Percentiles rank a stretch among this genome's conserved stretches.
Evolutionary conservation across 2,888 invertebrate species (phyloP).

Genomic region (Polylopha cassiicola): DNA sequence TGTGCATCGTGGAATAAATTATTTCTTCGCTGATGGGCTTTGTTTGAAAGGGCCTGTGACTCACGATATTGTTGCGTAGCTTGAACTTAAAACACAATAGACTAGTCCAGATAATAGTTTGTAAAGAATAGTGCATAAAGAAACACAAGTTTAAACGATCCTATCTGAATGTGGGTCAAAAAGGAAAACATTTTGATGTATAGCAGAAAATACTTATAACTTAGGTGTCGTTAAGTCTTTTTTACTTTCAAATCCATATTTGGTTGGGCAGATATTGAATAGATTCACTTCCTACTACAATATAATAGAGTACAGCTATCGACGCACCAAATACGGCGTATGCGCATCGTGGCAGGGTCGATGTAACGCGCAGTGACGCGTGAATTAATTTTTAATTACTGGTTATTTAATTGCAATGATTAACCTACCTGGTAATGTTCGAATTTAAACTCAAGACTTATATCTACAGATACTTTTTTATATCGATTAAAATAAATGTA

Average conservation of each 20-base stretch:
- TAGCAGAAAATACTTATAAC: not conserved
- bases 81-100: slow-evolving; percentile 14
- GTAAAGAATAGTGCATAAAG: too few relatives aligned
- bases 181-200: too few relatives aligned
- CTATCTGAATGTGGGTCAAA: too few relatives aligned
- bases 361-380: slow-evolving; percentile 46
- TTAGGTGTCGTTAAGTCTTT: not conserved
- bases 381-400: slow-evolving; percentile 23
- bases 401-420: slow-evolving; percentile 11
- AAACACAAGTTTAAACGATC: too few relatives aligned
- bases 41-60: slow-evolving; percentile 22
- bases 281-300: slow-evolving; percentile 23
- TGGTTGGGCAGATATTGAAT: slow-evolving; percentile 1
- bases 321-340: slow-evolving; percentile 49
- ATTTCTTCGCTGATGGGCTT: slow-evolving; percentile 24
- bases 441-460: too few relatives aligned
- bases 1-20: slow-evolving; percentile 31
- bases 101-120: slow-evolving; percentile 4
- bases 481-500: too few relatives aligned
- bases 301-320: slow-evolving; percentile 39
- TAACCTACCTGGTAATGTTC: slow-evolving; percentile 5
- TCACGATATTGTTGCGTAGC: slow-evolving; percentile 18
- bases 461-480: too few relatives aligned
- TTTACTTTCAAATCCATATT: slow-evolving; percentile 13
- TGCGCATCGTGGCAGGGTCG: slow-evolving; percentile 46